These are phyloP conservation scores for Aleiodes leptofemur DNA, from an alignment of 2,888 invertebrate species.

Conservation along the genomic window DNA sequence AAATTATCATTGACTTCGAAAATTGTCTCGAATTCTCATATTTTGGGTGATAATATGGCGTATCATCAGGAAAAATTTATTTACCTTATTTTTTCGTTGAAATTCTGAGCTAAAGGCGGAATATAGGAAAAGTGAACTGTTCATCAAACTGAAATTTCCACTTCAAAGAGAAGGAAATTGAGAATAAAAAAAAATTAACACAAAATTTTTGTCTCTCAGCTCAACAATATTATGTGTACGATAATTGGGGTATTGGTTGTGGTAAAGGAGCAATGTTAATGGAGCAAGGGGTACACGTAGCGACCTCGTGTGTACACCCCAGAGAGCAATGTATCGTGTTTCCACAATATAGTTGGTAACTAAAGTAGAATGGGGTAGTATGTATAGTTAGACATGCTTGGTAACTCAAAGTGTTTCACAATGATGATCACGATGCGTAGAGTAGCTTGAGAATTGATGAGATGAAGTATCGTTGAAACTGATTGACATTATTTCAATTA, in stretches of 20 bases:
- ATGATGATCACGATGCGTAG: not conserved
- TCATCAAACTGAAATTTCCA: too few relatives aligned
- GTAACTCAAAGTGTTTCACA: not conserved
- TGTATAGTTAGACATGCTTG: slow-evolving; percentile 5
- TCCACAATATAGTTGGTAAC: not conserved
- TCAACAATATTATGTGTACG: slow-evolving; percentile 24
- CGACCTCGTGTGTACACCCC: not conserved
- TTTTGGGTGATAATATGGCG: too few relatives aligned
- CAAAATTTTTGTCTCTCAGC: not conserved
- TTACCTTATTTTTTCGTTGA: too few relatives aligned
- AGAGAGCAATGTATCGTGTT: slow-evolving; percentile 18
- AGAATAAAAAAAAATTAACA: not conserved
- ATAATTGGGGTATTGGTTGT: slow-evolving; percentile 23
- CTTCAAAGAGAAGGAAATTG: too few relatives aligned
- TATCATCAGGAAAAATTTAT: too few relatives aligned
- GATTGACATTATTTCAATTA: too few relatives aligned
- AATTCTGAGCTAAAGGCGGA: too few relatives aligned
- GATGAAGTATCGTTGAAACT: too few relatives aligned
- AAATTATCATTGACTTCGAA: too few relatives aligned
- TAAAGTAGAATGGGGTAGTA: slow-evolving; percentile 1
- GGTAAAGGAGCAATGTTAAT: slow-evolving; percentile 21
- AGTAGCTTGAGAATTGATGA: not conserved
- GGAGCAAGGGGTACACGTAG: slow-evolving; percentile 1
- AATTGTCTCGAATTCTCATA: too few relatives aligned
- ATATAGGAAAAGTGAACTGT: too few relatives aligned